Conservation (phyloP, 2,797 vertebrate genomes). For the Helostoma temminkii region DNA sequence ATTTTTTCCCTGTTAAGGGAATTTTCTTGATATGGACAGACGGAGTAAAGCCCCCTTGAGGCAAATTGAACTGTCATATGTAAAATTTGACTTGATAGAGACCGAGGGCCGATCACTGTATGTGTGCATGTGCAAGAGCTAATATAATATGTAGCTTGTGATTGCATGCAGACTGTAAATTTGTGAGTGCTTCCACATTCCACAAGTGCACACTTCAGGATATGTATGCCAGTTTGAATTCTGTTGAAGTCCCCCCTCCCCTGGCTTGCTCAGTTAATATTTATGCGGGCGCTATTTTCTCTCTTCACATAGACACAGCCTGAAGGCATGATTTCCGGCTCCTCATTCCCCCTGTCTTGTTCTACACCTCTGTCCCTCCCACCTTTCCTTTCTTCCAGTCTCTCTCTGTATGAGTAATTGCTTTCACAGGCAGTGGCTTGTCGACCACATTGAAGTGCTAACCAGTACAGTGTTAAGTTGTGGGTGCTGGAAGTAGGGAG, state of each 20-base stretch:
- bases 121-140: constrained; percentile 1
- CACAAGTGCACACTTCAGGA: constrained; percentile 68
- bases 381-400: constrained; percentile 56
- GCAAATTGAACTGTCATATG: background rate
- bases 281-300: constrained; percentile 74
- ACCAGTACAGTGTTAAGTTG: constrained; percentile 72
- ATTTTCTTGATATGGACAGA: no score
- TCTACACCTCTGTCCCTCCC: constrained; percentile 59
- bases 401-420: constrained; percentile 76
- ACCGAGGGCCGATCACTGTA: constrained; percentile 6
- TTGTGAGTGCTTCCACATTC: constrained; percentile 58
- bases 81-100: background rate
- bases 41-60: background rate
- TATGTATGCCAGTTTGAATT: constrained; percentile 61
- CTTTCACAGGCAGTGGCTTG: constrained; percentile 83
- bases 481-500: constrained; percentile 67
- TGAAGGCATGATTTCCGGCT: constrained; percentile 73
- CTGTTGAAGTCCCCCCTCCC: constrained; percentile 54
- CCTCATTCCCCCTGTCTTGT: constrained; percentile 39
- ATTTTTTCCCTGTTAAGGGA: background rate
- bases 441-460: constrained; percentile 72
- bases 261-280: constrained; percentile 70
- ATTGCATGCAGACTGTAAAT: constrained; percentile 27
- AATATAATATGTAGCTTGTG: constrained; percentile 26
- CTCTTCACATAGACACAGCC: constrained; percentile 69